Base-by-base conservation (phyloP, 2,797 vertebrate genomes). In the Mallotus villosus region DNA sequence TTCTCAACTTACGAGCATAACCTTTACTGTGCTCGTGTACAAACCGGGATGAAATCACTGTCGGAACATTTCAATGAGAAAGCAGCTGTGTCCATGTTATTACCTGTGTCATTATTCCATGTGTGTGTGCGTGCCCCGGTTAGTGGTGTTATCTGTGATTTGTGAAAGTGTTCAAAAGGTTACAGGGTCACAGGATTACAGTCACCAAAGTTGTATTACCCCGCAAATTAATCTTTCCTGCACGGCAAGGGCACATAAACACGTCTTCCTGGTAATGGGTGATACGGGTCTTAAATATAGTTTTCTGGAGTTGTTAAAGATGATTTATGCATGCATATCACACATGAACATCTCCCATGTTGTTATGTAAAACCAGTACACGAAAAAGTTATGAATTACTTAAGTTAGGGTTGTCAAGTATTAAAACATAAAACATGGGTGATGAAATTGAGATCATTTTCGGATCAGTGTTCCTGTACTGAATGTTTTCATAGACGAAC, bases 1-100 rank as follows among this genome's bases (percentile, higher is more conserved):
- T 86, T 80, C 87, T 87, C 81, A 82, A 78, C 82, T 79, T 87
- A 89, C 81, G 84, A 84, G 74, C 82, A 82, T 92, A 91, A 93
- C 90, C 91, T 92, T 92, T 92, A 85, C 80, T 79, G 63, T 77
- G 77, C 79, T 55, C 68, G 29, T 49, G 68, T 80, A 32, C 59
- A 71, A 66, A 27, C 22, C 5, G 34, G 51, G 22, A 46, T 63
- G 68, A 68, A 69, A 88, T 87, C 78, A 78, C 71, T 78, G 84
- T 75, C 63, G 66, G 75, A 74, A 77, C 69, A 74, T 85, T 83
- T 87, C 81, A 85, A 84, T 88, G 81, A 83, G 85, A 81, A 81
- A 67, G 68, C 49, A 81, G 71, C 80, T 85, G 73, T 75, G 76
- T 77, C 74, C 68, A 74, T 86, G 75, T 77, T 84, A 81, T 88